Percentiles rank a stretch among this genome's conserved stretches.
phyloP scores from a whole-genome alignment of 2,113 vertebrate genomes.

The Xyliphius kryptos region DNA sequence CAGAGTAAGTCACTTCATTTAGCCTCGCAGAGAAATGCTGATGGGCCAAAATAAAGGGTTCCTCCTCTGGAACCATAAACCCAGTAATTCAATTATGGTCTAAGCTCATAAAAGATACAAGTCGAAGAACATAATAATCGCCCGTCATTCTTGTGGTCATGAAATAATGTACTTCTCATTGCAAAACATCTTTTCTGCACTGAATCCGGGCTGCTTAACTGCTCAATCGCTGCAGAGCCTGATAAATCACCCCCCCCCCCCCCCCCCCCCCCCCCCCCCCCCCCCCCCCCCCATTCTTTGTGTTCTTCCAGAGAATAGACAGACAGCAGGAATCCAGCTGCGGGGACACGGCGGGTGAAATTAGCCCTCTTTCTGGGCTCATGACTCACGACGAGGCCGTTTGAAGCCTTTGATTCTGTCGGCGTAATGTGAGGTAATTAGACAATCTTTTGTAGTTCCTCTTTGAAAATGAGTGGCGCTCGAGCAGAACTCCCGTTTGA shows the following conservation, averaged over 20 bases:
- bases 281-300: not conserved
- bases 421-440: not conserved
- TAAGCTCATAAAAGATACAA: constrained; percentile 8
- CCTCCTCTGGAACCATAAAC: constrained; percentile 8
- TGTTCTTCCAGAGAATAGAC: not conserved
- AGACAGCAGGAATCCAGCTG: not conserved
- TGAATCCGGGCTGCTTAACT: not conserved
- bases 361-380: not conserved
- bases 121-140: constrained; percentile 10
- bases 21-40: constrained; percentile 7
- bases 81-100: constrained; percentile 20
- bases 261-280: not conserved
- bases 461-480: not conserved
- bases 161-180: constrained; percentile 18
- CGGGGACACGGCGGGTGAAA: not conserved
- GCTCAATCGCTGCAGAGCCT: not conserved
- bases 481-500: not conserved
- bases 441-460: not conserved
- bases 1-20: not conserved
- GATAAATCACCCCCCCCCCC: not conserved
- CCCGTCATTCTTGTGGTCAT: constrained; percentile 10
- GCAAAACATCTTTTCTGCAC: constrained; percentile 15
- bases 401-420: not conserved
- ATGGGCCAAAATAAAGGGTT: not conserved
- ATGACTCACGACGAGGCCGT: too few relatives aligned